Evolutionary conservation across 2,888 invertebrate genomes (phyloP).

Genomic region (Anagyrus pseudococci): DNA sequence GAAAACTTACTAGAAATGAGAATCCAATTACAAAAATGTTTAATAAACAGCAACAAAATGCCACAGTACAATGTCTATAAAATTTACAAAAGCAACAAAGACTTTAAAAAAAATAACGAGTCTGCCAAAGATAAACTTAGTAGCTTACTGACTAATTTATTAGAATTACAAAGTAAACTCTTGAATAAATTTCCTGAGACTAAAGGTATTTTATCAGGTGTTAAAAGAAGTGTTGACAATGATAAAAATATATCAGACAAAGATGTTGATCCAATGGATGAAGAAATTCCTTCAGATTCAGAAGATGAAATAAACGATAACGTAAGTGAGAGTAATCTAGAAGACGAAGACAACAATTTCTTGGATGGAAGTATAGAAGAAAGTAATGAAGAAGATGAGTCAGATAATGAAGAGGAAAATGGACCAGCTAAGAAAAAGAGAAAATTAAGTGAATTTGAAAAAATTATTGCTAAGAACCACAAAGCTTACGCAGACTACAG

Average conservation of each 20-base stretch:
- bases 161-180: constrained; percentile 68
- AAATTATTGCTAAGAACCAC: constrained; percentile 67
- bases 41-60: constrained; percentile 78
- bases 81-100: constrained; percentile 62
- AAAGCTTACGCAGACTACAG: constrained; percentile 72
- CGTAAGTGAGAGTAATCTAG: constrained; percentile 53
- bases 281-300: constrained; percentile 73
- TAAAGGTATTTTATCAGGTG: constrained; percentile 59
- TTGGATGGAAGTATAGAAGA: too few relatives aligned
- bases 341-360: too few relatives aligned
- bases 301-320: constrained; percentile 68
- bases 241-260: constrained; percentile 58
- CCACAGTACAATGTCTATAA: constrained; percentile 70
- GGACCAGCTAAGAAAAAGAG: constrained; percentile 62
- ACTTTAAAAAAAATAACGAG: constrained; percentile 65
- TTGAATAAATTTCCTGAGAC: constrained; percentile 75
- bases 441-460: constrained; percentile 69
- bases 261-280: constrained; percentile 59
- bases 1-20: constrained; percentile 85
- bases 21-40: constrained; percentile 85
- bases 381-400: constrained; percentile 36
- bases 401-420: constrained; percentile 37
- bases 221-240: constrained; percentile 46
- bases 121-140: constrained; percentile 66
- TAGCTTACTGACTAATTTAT: constrained; percentile 71